A percentile compares a stretch with the other conserved stretches of the same genome.
Conservation (phyloP, 2,797 vertebrate species). For the Coilia nasus region DNA sequence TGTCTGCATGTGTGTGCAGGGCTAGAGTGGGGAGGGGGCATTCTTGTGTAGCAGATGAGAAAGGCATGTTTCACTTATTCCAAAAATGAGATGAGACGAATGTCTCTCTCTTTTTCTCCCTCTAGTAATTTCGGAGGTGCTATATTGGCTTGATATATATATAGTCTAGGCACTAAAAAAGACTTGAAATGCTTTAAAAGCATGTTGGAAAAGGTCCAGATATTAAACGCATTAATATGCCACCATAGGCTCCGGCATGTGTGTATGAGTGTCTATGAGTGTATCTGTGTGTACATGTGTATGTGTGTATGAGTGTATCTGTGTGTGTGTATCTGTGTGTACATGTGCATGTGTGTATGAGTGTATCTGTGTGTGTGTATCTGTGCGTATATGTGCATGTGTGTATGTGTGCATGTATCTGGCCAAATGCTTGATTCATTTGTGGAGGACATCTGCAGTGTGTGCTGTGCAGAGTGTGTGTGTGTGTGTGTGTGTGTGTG, state of each 20-base stretch:
- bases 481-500: no score
- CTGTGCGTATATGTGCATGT: conserved; percentile 10
- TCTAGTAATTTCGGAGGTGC: not conserved
- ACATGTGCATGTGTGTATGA: no score
- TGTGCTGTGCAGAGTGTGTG: no score
- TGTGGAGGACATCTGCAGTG: no score
- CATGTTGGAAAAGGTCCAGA: not conserved
- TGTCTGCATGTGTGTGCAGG: not conserved
- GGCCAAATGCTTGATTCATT: no score
- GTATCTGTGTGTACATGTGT: no score
- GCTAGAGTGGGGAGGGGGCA: not conserved
- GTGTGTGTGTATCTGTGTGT: no score
- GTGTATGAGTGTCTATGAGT: not conserved
- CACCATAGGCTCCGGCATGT: not conserved
- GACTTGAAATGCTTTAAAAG: not conserved
- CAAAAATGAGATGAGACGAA: not conserved
- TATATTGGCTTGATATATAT: not conserved
- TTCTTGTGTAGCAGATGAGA: conserved; percentile 10
- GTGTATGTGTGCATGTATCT: not conserved
- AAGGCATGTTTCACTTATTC: conserved; percentile 6
- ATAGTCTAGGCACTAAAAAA: not conserved
- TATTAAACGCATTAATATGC: not conserved
- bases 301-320: no score
- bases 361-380: not conserved
- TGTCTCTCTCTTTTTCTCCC: not conserved